phyloP scores from a whole-genome alignment of 2,797 vertebrate genomes.

The Sternarchorhynchus goeldii region DNA sequence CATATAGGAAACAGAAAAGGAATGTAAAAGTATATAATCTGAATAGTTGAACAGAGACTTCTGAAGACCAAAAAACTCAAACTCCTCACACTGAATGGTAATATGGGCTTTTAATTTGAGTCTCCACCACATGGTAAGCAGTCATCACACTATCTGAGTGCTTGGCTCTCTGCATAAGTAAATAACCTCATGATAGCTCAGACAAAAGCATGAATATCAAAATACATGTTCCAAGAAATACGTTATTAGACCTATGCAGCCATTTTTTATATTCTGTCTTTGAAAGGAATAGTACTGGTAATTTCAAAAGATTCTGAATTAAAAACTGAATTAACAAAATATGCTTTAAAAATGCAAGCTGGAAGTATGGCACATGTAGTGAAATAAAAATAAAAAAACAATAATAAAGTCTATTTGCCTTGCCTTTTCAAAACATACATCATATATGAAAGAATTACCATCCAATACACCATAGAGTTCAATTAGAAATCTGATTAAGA shows the following conservation, averaged over 20 bases:
- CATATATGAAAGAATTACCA: background rate
- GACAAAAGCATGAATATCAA: background rate
- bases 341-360: background rate
- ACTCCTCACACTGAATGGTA: no score
- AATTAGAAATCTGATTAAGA: background rate
- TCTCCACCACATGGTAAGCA: background rate
- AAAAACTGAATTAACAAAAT: background rate
- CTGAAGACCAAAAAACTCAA: no score
- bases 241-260: background rate
- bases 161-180: background rate
- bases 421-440: background rate
- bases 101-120: background rate
- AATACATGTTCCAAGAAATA: background rate
- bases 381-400: background rate
- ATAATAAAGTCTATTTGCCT: background rate
- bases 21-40: background rate
- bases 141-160: background rate
- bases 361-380: no score
- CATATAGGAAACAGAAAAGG: background rate
- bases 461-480: background rate
- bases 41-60: background rate
- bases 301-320: background rate
- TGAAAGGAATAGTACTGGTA: background rate
- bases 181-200: background rate
- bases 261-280: no score